Base-by-base conservation (phyloP, 1,140 invertebrate species). In the Ips typographus region DNA sequence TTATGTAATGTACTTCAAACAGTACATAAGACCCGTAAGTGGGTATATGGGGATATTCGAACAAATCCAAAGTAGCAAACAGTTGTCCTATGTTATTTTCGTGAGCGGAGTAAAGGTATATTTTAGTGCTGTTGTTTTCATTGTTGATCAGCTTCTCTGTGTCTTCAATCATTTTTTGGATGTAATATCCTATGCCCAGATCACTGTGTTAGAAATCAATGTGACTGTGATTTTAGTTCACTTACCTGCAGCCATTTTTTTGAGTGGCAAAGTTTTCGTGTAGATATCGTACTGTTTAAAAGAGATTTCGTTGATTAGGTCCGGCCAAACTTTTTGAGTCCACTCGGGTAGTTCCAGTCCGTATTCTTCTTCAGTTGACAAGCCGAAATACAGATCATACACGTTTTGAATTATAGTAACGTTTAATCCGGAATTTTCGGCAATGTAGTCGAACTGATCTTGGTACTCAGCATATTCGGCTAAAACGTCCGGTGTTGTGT, bases 281-380 rank as follows among this genome's bases (percentile, higher is more conserved):
- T 71, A 64, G 47, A 75, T 65, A 5, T 40, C 40, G 64, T 76
- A 76, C 44, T 71, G 58, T 47, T 70, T 58, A 53, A 62, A 61
- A 3, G 72, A 37, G 39, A 75, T 59, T 40, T 74, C 59, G 38
- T 65, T 71, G 3, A 76, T 56, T 6, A 61, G 83, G 37, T 88
- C 81, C 2, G 87, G 87, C 72, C 84, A 90, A 68, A 86, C 86
- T 6, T 82, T 60, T 8, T 82, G 76, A 0, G 85, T 86, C 88
- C 88, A 90, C 6, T 83, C 74, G 0, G 88, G 88, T 49, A 89
- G 70, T 55, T 78, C 75, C 1, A 88, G 77, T 40, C 85, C 86
- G 78, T 84, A 87, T 70, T 83, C 81, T 75, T 81, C 78, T 68
- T 74, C 73, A 4, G 73, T 74, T 4, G 73, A 72, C n/a, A 74